These are phyloP conservation scores for Plagiodera versicolora DNA, from an alignment of 2,888 invertebrate species.

Conservation along the genomic window DNA sequence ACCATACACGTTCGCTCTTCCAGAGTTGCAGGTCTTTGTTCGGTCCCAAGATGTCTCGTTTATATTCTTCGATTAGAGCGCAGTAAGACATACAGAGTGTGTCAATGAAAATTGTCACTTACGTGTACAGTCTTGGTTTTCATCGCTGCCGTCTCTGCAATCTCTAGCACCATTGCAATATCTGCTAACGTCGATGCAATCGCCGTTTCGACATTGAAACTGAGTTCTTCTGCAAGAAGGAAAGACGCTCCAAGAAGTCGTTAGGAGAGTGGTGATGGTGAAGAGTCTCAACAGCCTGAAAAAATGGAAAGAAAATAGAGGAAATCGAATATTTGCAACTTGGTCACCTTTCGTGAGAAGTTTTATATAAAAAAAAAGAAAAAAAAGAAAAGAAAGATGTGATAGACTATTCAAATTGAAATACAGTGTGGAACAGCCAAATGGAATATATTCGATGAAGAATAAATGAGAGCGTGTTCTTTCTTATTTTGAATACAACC, in stretches of 20 bases:
- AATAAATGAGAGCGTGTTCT: too few relatives aligned
- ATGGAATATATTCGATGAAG: too few relatives aligned
- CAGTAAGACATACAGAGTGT: too few relatives aligned
- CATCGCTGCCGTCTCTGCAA: conserved; percentile 78
- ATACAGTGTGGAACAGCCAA: too few relatives aligned
- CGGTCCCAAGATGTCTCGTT: not conserved
- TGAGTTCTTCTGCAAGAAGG: conserved; percentile 52
- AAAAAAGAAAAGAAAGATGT: too few relatives aligned
- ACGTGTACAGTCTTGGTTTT: conserved; percentile 76
- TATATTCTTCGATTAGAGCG: not conserved
- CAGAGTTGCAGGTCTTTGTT: not conserved
- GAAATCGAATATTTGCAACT: too few relatives aligned
- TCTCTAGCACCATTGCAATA: conserved; percentile 78
- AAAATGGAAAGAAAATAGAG: not conserved
- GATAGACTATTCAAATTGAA: too few relatives aligned
- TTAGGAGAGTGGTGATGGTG: conserved; percentile 12
- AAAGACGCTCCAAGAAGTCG: conserved; percentile 20
- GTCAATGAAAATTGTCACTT: too few relatives aligned
- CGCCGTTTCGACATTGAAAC: conserved; percentile 57
- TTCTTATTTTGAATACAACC: too few relatives aligned
- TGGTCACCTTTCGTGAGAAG: too few relatives aligned
- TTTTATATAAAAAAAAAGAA: too few relatives aligned
- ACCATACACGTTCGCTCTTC: not conserved
- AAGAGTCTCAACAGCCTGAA: conserved; percentile 19
- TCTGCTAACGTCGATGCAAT: conserved; percentile 72